Conservation (phyloP, 2,888 invertebrate genomes). For the Lutraria lutraria region DNA sequence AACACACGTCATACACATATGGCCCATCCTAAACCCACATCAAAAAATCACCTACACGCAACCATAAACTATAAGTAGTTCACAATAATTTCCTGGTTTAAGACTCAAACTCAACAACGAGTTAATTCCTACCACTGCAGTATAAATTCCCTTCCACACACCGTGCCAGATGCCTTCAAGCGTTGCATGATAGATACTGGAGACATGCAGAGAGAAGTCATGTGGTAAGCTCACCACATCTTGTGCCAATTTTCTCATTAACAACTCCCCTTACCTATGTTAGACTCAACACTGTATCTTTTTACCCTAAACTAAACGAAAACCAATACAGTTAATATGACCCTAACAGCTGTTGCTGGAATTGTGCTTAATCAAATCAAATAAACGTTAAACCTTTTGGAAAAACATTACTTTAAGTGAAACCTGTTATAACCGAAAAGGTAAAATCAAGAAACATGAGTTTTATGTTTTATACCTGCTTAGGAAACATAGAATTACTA, state of each 20-base stretch:
- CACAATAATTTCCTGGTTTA: neutral
- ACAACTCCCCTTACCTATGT: neutral
- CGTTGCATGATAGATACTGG: neutral
- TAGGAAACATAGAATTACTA: neutral
- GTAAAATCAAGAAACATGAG: neutral
- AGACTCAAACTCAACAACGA: neutral
- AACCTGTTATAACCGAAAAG: neutral
- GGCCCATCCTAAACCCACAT: neutral
- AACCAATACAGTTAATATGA: neutral
- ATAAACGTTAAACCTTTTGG: neutral
- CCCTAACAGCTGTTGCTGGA: slow-evolving; percentile 2
- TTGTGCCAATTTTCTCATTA: slow-evolving; percentile 39
- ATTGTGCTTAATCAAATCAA: neutral
- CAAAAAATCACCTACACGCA: neutral
- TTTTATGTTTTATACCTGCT: neutral
- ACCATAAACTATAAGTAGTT: neutral
- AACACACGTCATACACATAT: neutral
- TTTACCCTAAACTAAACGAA: neutral
- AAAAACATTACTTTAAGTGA: neutral
- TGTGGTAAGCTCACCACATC: slow-evolving; percentile 20
- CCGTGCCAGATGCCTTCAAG: slow-evolving; percentile 14
- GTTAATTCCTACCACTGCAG: slow-evolving; percentile 6
- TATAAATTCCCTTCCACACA: slow-evolving; percentile 8
- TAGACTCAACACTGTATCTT: neutral
- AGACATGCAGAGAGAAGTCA: slow-evolving; percentile 20